These are phyloP conservation scores for Chrysopilus asiliformis DNA, from an alignment of 2,888 invertebrate species.

Conservation along the genomic window DNA sequence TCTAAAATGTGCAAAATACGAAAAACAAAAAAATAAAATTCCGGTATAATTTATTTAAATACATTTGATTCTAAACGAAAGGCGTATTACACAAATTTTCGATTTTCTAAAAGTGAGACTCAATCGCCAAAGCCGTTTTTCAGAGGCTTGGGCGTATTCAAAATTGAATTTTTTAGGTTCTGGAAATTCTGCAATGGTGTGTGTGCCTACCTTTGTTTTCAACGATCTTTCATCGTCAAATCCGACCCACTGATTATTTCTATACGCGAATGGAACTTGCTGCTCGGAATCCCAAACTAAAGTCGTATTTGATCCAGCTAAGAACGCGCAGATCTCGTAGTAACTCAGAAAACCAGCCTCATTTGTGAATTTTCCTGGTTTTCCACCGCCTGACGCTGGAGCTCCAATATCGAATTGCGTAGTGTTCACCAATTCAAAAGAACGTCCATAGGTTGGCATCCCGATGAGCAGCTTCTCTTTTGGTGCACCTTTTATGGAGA, in stretches of 20 bases:
- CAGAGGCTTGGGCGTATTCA: too few species aligned
- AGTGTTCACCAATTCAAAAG: constrained; percentile 74
- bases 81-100: too few species aligned
- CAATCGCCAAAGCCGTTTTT: too few species aligned
- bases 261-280: constrained; percentile 89
- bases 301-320: constrained; percentile 80
- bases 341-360: constrained; percentile 92
- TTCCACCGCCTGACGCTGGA: constrained; percentile 77
- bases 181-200: background rate
- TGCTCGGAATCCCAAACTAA: constrained; percentile 93
- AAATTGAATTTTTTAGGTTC: background rate
- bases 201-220: constrained; percentile 62
- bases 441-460: constrained; percentile 87
- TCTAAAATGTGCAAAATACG: too few species aligned
- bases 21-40: constrained; percentile 13
- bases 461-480: constrained; percentile 90
- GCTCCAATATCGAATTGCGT: constrained; percentile 88
- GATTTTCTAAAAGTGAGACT: too few species aligned
- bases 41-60: background rate
- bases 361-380: constrained; percentile 73
- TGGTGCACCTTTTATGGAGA: too few species aligned
- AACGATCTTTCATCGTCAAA: constrained; percentile 88
- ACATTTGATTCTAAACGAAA: too few species aligned
- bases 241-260: constrained; percentile 85
- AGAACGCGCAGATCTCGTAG: constrained; percentile 88